These are phyloP conservation scores for Brachionus plicatilis DNA, from an alignment of 1,140 invertebrate species.

Conservation along the genomic window DNA sequence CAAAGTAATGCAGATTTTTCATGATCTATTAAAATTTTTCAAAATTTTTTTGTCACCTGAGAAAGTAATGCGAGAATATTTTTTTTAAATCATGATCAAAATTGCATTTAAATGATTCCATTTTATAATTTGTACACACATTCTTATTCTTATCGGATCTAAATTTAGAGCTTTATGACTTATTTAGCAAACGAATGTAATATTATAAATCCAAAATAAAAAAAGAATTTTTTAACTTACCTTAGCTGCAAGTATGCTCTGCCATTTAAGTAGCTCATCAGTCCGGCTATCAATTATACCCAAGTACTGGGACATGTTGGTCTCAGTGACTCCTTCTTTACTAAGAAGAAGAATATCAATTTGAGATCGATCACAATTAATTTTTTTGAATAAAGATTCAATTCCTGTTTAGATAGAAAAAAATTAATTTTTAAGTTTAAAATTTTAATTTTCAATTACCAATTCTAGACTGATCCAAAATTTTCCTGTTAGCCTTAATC, in stretches of 20 bases:
- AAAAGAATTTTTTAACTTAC: slow-evolving; percentile 42
- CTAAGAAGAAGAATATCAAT: slow-evolving; percentile 55
- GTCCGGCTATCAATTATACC: slow-evolving; percentile 56
- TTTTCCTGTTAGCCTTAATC: slow-evolving; percentile 53
- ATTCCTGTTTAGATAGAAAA: slow-evolving; percentile 44
- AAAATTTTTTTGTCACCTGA: no score
- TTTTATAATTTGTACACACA: no score
- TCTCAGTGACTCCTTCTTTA: slow-evolving; percentile 50
- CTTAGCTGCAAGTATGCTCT: slow-evolving; percentile 49
- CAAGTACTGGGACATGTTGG: slow-evolving; percentile 55
- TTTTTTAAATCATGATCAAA: no score
- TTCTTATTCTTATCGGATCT: no score
- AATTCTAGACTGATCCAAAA: slow-evolving; percentile 54
- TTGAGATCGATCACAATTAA: slow-evolving; percentile 52
- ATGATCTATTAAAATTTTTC: no score
- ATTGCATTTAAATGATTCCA: no score
- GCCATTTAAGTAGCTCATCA: slow-evolving; percentile 53
- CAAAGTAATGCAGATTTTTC: no score
- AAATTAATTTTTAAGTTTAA: not conserved
- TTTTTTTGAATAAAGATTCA: slow-evolving; percentile 54
- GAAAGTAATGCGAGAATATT: no score
- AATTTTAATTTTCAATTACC: slow-evolving; percentile 42
- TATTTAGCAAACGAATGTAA: not conserved
- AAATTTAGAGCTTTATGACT: no score
- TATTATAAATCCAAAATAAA: not conserved